A percentile compares a stretch with the other conserved stretches of the same genome.
Conservation (phyloP, 2,113 vertebrate species). For the Girardinichthys multiradiatus region DNA sequence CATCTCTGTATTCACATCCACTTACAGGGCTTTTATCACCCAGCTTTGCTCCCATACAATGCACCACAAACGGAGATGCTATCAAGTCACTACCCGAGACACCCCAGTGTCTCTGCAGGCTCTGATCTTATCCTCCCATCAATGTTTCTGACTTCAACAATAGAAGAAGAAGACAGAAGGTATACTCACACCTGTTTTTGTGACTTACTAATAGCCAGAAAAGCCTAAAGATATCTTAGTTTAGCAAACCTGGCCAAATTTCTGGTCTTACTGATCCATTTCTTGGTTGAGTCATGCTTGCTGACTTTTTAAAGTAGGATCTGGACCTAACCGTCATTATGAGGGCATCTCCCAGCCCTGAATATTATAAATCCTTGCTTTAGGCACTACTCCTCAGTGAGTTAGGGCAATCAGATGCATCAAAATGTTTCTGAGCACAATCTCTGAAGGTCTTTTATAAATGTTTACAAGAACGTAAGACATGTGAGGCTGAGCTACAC, state of each 20-base stretch:
- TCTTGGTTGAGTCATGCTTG: too few species aligned
- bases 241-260: not conserved
- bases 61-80: constrained; percentile 63
- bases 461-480: constrained; percentile 11
- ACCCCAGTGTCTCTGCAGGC: constrained; percentile 31
- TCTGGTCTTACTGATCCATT: too few species aligned
- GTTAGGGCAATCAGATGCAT: constrained; percentile 55
- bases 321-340: not conserved
- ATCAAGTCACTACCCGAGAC: constrained; percentile 30
- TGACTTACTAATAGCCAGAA: too few species aligned
- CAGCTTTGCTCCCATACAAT: constrained; percentile 61
- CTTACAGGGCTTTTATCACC: constrained; percentile 52
- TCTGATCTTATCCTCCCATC: constrained; percentile 53
- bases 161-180: constrained; percentile 16
- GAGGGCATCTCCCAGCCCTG: constrained; percentile 2
- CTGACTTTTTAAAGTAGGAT: constrained; percentile 1
- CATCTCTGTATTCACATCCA: constrained; percentile 5
- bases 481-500: constrained; percentile 1
- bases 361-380: constrained; percentile 19
- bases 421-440: constrained; percentile 19
- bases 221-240: too few species aligned
- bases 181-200: constrained; percentile 39
- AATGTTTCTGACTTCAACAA: constrained; percentile 37
- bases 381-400: not conserved
- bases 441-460: constrained; percentile 36